phyloP scores from a whole-genome alignment of 2,797 vertebrate species.

The Sebastes cheni region DNA sequence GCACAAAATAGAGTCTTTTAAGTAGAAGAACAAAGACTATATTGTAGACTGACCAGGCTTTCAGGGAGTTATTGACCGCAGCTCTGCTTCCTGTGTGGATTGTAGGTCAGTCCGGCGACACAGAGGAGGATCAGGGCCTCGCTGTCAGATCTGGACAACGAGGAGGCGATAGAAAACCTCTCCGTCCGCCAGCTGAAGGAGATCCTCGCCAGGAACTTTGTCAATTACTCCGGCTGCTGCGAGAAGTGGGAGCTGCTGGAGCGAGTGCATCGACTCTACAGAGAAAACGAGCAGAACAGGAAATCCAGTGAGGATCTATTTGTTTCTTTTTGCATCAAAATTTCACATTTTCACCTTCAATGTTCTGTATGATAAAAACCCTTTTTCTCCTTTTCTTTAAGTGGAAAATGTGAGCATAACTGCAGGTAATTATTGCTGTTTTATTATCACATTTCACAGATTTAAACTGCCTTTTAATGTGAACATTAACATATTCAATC shows the following conservation, averaged over 20 bases:
- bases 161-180: slow-evolving; percentile 92
- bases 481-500: neutral
- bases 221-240: slow-evolving; percentile 98
- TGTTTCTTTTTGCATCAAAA: neutral
- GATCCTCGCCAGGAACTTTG: slow-evolving; percentile 96
- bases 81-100: slow-evolving; percentile 1
- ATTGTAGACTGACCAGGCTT: neutral
- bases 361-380: neutral
- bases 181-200: slow-evolving; percentile 97
- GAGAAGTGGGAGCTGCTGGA: slow-evolving; percentile 99
- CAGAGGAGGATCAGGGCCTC: slow-evolving; percentile 91
- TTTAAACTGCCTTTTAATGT: neutral
- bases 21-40: neutral
- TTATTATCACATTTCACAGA: neutral
- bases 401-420: slow-evolving; percentile 87
- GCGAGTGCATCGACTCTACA: slow-evolving; percentile 94
- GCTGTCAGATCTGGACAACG: slow-evolving; percentile 91
- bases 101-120: slow-evolving; percentile 87
- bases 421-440: slow-evolving; percentile 76
- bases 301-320: slow-evolving; percentile 83
- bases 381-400: slow-evolving; percentile 47
- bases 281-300: slow-evolving; percentile 92
- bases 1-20: neutral
- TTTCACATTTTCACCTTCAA: neutral
- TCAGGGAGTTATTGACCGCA: neutral